Percentiles rank a stretch among this genome's conserved stretches.
These are phyloP conservation scores for Chelonoidis abingdonii DNA, from an alignment of 2,113 vertebrate genomes.

Conservation along the genomic window DNA sequence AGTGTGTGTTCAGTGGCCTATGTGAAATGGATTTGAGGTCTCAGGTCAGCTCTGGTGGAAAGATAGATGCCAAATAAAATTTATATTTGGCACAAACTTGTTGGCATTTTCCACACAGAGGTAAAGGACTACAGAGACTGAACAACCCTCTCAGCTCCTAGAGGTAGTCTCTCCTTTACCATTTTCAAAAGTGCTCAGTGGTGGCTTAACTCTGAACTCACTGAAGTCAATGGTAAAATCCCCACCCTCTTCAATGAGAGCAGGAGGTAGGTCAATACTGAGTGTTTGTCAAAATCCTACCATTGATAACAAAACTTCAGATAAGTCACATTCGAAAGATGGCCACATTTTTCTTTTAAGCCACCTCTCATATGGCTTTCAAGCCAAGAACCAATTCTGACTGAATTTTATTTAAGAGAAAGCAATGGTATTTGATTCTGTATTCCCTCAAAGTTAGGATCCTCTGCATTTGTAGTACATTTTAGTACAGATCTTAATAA, in stretches of 20 bases:
- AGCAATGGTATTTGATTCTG: background rate
- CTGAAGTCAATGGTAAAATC: background rate
- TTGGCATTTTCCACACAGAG: background rate
- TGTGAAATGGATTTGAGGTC: background rate
- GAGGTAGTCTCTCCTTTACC: background rate
- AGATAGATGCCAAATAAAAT: background rate
- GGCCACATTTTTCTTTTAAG: background rate
- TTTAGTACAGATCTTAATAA: background rate
- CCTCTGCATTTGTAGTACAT: background rate
- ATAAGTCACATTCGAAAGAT: background rate
- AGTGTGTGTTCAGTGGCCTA: background rate
- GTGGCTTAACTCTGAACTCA: background rate
- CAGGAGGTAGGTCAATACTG: background rate
- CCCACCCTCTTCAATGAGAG: background rate
- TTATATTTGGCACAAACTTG: background rate
- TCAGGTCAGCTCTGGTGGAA: conserved; percentile 5
- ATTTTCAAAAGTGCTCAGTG: background rate
- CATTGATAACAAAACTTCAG: background rate
- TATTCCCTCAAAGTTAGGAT: background rate
- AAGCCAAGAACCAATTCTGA: background rate
- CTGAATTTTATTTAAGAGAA: background rate
- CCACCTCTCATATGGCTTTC: background rate
- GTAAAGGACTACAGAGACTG: background rate
- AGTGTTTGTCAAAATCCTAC: background rate
- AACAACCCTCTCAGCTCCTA: accelerated